Evolutionary conservation across 1,140 invertebrate genomes (phyloP), one percentile per base, ranked within the genome.

Genomic region (Orius laevigatus): DNA sequence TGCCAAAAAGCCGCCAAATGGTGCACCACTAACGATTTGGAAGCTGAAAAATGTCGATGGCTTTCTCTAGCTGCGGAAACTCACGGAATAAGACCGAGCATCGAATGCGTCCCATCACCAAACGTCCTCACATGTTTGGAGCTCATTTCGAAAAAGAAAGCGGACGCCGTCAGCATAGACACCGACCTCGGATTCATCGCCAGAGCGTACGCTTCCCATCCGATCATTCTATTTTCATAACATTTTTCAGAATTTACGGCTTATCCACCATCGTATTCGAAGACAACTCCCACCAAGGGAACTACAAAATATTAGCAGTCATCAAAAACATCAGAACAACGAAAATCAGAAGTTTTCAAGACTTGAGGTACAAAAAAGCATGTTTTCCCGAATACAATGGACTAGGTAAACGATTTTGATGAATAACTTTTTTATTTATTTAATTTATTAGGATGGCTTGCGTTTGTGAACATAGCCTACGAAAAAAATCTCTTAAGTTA

Each of bases 301-400:
- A 45, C 18, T 45, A 45, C 20, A 45, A 45, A 18, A 45, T 45
- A 10, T 11, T 45, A n/a, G 43, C 43, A 45, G 43, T 45, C n/a
- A n/a, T 45, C 12, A 42, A 42, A 18, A 16, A 25, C n/a, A 4
- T 31, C n/a, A 16, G 2, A 16, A 4, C 43, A 3, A 12, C 43
- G 5, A 25, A 25, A 25, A 32, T 45, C 11, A 16, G 5, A n/a
- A 18, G 43, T 15, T 45, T 45, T 31, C 11, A 18, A n/a, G 43
- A 45, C 32, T 9, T 45, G 5, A 20, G 32, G 12, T 15, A 32
- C 32, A 45, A 32, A 32, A 10, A 31, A 31, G 43, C 43, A 6
- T 45, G 43, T 16, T 45, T 45, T 12, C 43, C 43, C 4, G 43
- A 45, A 33, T 45, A 45, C 25, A 45, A 45, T 10, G 43, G 43